Evolutionary conservation across 1,140 invertebrate species (phyloP), one percentile per base, ranked within the genome.

Genomic region (Drosophila ficusphila): DNA sequence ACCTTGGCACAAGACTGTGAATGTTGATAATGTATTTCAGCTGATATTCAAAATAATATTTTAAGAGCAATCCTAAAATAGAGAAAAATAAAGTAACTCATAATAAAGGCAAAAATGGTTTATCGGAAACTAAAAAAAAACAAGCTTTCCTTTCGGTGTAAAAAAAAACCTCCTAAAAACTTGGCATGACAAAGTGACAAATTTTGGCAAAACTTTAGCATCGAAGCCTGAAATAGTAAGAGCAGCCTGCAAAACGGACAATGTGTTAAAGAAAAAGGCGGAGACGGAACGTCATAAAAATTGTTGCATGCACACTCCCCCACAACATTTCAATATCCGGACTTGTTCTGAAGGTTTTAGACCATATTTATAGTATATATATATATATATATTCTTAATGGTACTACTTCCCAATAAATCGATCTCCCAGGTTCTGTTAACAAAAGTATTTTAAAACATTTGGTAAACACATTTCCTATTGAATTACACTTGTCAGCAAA

Each of bases 131-230:
- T 0, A 4, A 9, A 8, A 19, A 39, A 29, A 8, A 6, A 3
- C 23, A 2, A 4, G 3, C 18, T 23, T 11, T 29, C 1, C 18
- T 25, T 6, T 2, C 16, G 29, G 57, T 60, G 51, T 34, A 47
- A 53, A 42, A 67, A 58, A 73, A 54, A 53, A 41, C 27, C 33
- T 49, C 33, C 46, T 76, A 67, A 51, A 76, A 85, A 85, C 85
- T 85, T 85, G 70, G 81, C 72, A 86, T 86, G 81, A 86, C 81
- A 86, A 86, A 86, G 81, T 86, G 81, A 76, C 81, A 79, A 79
- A 81, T 86, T 58, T 81, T 86, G 81, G 79, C 81, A 77, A 81
- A 86, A 86, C 76, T 85, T 76, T 82, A 49, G 75, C 79, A 75
- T 75, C 76, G 42, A 33, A 38, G 38, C 11, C 34, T 36, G 56